Base-by-base conservation (phyloP, 2,888 invertebrate species). In the Gonocerus acuteangulatus region DNA sequence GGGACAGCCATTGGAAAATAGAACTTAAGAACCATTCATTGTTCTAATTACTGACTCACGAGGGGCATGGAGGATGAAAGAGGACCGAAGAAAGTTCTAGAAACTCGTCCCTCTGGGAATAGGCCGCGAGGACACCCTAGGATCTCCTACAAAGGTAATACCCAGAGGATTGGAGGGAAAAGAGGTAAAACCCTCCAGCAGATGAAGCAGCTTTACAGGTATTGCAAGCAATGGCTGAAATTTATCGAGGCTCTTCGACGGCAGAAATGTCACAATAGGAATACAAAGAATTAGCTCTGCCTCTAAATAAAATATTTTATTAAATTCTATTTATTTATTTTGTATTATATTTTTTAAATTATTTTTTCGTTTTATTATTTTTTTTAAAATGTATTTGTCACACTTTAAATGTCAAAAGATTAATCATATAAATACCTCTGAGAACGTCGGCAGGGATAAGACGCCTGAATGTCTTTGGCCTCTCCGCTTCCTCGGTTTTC, bases 361-460 rank as follows among this genome's bases (percentile, higher is more conserved):
- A n/a, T n/a, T n/a, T n/a, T n/a, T n/a, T n/a, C n/a, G n/a, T n/a
- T n/a, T n/a, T n/a, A n/a, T n/a, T n/a, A n/a, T n/a, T n/a, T n/a
- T n/a, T n/a, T n/a, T n/a, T n/a, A n/a, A n/a, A n/a, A n/a, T n/a
- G n/a, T n/a, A n/a, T n/a, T n/a, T n/a, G n/a, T n/a, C n/a, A n/a
- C n/a, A n/a, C n/a, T n/a, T n/a, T n/a, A n/a, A n/a, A n/a, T n/a
- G n/a, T n/a, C n/a, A n/a, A n/a, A n/a, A n/a, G n/a, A n/a, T n/a
- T n/a, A n/a, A n/a, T n/a, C n/a, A n/a, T n/a, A 27, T 27, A 27
- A 6, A 79, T 77, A 92, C 92, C 92, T 83, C 92, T 85, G 66
- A 92, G 80, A 39, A 90, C 89, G 76, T 92, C 92, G 70, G 92
- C 92, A 44, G 91, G 91, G 70, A 92, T 91, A 68, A 91, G 78